Percentiles rank a stretch among this genome's conserved stretches.
These are phyloP conservation scores for Aplodontia rufa DNA, from an alignment of 2,113 vertebrate genomes.

Conservation along the genomic window DNA sequence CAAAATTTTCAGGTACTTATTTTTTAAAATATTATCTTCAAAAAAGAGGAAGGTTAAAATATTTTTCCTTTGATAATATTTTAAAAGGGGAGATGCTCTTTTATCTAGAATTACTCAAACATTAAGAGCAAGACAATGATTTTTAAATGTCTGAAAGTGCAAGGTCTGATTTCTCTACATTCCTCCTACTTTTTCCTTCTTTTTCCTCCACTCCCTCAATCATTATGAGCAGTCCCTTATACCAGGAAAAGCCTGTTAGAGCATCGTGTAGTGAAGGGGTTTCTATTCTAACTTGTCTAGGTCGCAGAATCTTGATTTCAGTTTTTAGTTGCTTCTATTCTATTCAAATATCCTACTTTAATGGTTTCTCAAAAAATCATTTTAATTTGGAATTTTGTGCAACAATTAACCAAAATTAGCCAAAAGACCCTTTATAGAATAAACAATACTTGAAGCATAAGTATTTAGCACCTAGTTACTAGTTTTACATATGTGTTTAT, in stretches of 20 bases:
- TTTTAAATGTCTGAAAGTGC: neutral
- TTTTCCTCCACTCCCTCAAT: neutral
- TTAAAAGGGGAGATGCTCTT: slow-evolving; percentile 3
- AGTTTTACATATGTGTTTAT: neutral
- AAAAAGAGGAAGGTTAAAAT: neutral
- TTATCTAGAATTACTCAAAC: neutral
- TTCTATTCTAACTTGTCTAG: neutral
- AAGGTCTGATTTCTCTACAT: neutral
- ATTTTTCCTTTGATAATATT: neutral
- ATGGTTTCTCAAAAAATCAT: slow-evolving; percentile 24
- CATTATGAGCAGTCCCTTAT: neutral
- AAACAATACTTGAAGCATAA: neutral
- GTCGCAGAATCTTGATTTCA: slow-evolving; percentile 4
- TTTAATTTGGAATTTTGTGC: slow-evolving; percentile 47
- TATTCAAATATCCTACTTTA: slow-evolving; percentile 19
- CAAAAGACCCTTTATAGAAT: neutral
- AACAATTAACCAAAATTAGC: slow-evolving; percentile 14
- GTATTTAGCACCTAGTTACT: neutral
- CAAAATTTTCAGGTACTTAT: neutral
- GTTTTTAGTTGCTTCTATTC: slow-evolving; percentile 8
- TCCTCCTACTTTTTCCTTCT: neutral
- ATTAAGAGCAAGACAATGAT: neutral
- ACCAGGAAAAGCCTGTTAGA: neutral
- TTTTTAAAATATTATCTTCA: neutral
- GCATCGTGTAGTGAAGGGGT: neutral